phyloP scores from a whole-genome alignment of 1,140 invertebrate species.

The Hycleus phaleratus region DNA sequence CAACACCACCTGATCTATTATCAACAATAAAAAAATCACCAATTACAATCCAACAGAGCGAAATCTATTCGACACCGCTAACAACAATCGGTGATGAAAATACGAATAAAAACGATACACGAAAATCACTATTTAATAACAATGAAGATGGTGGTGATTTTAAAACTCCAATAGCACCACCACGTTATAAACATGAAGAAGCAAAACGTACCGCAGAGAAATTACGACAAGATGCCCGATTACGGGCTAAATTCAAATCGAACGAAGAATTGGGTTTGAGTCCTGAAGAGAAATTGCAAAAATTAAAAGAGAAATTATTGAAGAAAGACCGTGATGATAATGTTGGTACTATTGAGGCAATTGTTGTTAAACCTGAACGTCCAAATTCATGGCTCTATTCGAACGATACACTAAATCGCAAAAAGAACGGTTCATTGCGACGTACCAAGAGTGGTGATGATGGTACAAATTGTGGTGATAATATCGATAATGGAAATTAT shows the following conservation, averaged over 20 bases:
- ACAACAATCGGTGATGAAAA: too few relatives aligned
- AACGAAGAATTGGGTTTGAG: constrained; percentile 54
- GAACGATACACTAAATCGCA: constrained; percentile 32
- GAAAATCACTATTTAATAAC: too few relatives aligned
- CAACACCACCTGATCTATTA: constrained; percentile 30
- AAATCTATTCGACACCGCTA: too few relatives aligned
- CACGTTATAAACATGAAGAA: constrained; percentile 44
- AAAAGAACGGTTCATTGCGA: constrained; percentile 29
- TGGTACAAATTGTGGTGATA: neutral
- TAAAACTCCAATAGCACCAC: constrained; percentile 44
- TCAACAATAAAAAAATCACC: constrained; percentile 18
- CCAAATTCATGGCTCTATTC: constrained; percentile 25
- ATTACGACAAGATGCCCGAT: constrained; percentile 57
- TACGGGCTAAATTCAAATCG: constrained; percentile 59
- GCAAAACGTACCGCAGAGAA: constrained; percentile 49
- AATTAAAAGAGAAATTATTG: constrained; percentile 29
- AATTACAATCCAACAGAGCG: neutral
- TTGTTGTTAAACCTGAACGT: constrained; percentile 27
- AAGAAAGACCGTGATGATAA: constrained; percentile 25
- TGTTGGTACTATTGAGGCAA: constrained; percentile 25
- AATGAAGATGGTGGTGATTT: constrained; percentile 29
- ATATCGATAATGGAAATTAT: neutral
- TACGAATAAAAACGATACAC: too few relatives aligned
- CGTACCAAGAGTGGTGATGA: constrained; percentile 31
- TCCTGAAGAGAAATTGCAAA: constrained; percentile 58